Evolutionary conservation across 2,888 invertebrate genomes (phyloP).

Genomic region (Linnaemya tessellans): DNA sequence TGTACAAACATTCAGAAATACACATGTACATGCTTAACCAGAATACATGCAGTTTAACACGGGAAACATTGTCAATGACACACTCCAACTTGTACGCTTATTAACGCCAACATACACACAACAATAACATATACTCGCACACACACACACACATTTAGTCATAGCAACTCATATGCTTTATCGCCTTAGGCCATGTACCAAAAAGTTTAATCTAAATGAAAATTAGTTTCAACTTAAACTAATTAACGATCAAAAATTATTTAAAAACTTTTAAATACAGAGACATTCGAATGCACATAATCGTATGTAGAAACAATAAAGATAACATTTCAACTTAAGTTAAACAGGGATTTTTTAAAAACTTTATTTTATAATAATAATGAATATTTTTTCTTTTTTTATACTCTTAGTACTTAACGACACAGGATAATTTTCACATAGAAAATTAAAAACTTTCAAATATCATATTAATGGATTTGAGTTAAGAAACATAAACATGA

Average conservation of each 20-base stretch:
- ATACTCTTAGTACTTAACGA: neutral
- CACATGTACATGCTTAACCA: constrained; percentile 7
- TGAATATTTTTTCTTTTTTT: neutral
- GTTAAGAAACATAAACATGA: neutral
- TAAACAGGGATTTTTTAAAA: neutral
- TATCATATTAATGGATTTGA: neutral
- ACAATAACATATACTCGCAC: neutral
- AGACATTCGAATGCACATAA: neutral
- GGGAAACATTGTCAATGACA: constrained; percentile 26
- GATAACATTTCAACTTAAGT: neutral
- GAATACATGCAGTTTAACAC: constrained; percentile 42
- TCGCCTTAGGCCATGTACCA: constrained; percentile 15
- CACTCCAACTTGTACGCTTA: neutral
- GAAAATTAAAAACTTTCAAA: neutral
- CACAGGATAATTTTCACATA: too few species aligned
- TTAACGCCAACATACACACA: neutral
- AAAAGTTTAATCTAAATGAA: constrained; percentile 12
- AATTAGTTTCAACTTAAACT: constrained; percentile 5
- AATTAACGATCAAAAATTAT: constrained; percentile 16
- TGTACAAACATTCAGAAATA: constrained; percentile 1
- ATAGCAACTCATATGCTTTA: constrained; percentile 25
- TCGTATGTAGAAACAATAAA: neutral
- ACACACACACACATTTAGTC: neutral
- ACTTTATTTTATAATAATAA: neutral
- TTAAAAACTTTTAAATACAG: neutral